These are phyloP conservation scores for Exephanes ischioxanthus DNA, from an alignment of 2,888 invertebrate genomes.

Conservation along the genomic window DNA sequence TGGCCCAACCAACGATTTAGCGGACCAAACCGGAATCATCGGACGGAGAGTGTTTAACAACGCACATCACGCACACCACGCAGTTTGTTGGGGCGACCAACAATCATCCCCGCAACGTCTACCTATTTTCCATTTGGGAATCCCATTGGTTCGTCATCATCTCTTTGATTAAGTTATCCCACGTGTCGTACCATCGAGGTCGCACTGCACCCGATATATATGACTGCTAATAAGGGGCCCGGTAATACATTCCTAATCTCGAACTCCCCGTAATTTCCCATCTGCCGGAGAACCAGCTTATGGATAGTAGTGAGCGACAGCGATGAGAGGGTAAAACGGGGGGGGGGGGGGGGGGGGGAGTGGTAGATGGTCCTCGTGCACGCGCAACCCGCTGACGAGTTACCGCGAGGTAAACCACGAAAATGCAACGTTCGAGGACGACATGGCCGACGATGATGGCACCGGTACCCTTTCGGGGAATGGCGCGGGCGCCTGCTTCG, in stretches of 20 bases:
- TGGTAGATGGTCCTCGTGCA: not conserved
- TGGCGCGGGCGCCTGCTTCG: not conserved
- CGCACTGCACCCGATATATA: slow-evolving; percentile 3
- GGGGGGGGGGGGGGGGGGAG: no score
- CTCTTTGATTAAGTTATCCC: slow-evolving; percentile 1
- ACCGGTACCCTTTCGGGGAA: slow-evolving; percentile 21
- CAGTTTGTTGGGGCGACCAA: no score
- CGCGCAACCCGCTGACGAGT: slow-evolving; percentile 12
- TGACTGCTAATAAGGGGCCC: slow-evolving; percentile 7
- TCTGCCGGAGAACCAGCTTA: not conserved
- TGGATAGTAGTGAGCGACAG: slow-evolving; percentile 1
- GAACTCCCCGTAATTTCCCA: slow-evolving; percentile 23
- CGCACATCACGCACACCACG: no score
- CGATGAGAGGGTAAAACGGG: not conserved
- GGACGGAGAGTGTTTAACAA: no score
- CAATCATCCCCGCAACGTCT: not conserved
- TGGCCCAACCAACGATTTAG: no score
- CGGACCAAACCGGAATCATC: no score
- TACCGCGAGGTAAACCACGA: slow-evolving; percentile 23
- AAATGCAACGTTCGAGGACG: slow-evolving; percentile 14
- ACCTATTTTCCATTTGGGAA: not conserved
- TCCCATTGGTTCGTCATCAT: not conserved
- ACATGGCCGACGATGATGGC: not conserved
- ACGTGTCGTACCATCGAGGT: not conserved
- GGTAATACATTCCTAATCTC: slow-evolving; percentile 44